Conservation (phyloP, 1,140 invertebrate genomes). For the Dendrolimus kikuchii region DNA sequence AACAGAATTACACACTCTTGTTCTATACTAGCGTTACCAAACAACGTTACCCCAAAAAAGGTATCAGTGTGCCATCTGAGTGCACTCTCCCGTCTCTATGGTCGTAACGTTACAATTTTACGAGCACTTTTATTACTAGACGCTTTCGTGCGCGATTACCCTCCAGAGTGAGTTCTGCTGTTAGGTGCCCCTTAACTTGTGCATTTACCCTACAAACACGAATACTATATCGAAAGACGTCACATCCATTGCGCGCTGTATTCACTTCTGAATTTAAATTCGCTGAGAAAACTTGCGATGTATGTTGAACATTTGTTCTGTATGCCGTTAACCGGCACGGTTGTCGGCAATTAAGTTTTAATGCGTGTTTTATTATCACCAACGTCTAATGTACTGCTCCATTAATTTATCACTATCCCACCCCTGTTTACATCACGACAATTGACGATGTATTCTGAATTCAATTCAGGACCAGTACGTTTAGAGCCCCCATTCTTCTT, state of each 20-base stretch:
- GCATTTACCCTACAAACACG: conserved; percentile 24
- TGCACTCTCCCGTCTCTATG: conserved; percentile 56
- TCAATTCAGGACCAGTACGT: conserved; percentile 31
- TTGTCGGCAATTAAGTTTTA: conserved; percentile 65
- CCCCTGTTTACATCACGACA: conserved; percentile 53
- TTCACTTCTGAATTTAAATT: conserved; percentile 6
- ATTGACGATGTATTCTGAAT: conserved; percentile 57
- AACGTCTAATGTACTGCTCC: conserved; percentile 60
- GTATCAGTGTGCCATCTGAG: conserved; percentile 55
- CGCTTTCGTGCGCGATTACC: conserved; percentile 69
- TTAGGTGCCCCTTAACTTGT: conserved; percentile 45
- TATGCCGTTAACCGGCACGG: conserved; percentile 13
- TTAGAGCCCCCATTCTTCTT: conserved; percentile 28
- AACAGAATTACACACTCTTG: background rate
- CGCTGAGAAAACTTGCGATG: conserved; percentile 17
- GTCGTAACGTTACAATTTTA: conserved; percentile 69
- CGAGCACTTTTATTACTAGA: conserved; percentile 67
- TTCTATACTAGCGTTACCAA: conserved; percentile 8
- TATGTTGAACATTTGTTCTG: conserved; percentile 2
- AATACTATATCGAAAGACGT: conserved; percentile 14
- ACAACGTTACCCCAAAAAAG: conserved; percentile 28
- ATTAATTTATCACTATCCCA: conserved; percentile 64
- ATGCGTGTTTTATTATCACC: conserved; percentile 68
- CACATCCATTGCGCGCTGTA: conserved; percentile 18
- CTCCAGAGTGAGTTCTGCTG: conserved; percentile 68